A percentile compares a stretch with the other conserved stretches of the same genome.
These are phyloP conservation scores for Styela plicata DNA, from an alignment of 23 tunicate genomes.

Conservation along the genomic window DNA sequence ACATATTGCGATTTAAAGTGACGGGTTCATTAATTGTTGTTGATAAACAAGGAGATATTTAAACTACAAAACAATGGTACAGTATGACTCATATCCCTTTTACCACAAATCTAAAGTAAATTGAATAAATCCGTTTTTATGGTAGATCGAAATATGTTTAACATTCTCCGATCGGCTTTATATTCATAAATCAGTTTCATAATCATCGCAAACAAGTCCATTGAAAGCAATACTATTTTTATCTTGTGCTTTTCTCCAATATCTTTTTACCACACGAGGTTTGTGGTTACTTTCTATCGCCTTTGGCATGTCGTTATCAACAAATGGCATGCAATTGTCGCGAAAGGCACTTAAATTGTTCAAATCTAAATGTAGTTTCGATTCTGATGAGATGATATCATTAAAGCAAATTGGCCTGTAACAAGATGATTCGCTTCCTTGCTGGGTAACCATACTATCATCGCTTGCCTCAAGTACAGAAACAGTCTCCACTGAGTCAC, in stretches of 20 bases:
- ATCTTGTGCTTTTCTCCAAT: not conserved
- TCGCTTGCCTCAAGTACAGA: not conserved
- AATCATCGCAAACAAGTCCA: not conserved
- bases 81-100: no score
- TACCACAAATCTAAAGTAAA: no score
- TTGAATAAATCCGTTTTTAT: no score
- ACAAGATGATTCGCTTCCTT: not conserved
- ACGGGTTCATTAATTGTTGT: no score
- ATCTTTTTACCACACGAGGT: not conserved
- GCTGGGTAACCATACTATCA: not conserved
- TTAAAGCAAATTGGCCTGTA: not conserved
- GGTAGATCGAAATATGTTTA: no score
- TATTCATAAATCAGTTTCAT: not conserved
- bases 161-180: no score
- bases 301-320: not conserved
- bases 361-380: not conserved
- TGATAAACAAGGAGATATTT: no score
- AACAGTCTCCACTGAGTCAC: not conserved
- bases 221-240: no score
- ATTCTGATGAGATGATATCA: not conserved
- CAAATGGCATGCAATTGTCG: not conserved
- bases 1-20: no score
- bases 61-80: no score
- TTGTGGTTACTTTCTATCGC: not conserved
- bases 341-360: not conserved